Evolutionary conservation across 2,113 vertebrate species (phyloP).

Genomic region (Catharus fuscescens): DNA sequence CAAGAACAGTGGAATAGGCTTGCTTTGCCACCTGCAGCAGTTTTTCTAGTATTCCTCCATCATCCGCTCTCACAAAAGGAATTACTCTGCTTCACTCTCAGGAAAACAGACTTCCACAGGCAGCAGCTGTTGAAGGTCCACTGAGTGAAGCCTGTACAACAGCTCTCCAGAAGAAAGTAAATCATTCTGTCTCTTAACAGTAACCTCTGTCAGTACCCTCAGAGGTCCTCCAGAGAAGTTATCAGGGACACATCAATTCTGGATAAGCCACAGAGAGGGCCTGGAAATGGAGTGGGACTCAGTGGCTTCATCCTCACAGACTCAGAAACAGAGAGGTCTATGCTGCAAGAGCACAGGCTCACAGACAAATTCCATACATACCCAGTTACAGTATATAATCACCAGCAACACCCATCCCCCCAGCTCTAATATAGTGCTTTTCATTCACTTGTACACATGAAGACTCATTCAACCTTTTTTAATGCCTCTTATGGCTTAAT

Average conservation of each 20-base stretch:
- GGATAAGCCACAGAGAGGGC: neutral
- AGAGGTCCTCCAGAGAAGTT: neutral
- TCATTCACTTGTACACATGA: neutral
- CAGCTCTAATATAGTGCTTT: neutral
- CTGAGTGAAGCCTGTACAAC: neutral
- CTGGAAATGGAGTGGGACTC: neutral
- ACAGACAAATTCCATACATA: neutral
- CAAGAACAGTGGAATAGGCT: neutral
- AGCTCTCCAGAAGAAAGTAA: neutral
- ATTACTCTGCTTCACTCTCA: neutral
- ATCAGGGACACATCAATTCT: neutral
- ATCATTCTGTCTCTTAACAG: neutral
- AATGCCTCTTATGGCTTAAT: slow-evolving; percentile 32
- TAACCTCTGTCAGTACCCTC: neutral
- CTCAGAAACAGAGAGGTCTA: neutral
- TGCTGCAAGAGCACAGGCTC: neutral
- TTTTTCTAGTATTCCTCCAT: neutral
- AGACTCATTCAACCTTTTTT: slow-evolving; percentile 28
- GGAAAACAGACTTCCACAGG: neutral
- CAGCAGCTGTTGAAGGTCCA: neutral
- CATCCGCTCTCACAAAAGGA: neutral
- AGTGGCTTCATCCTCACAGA: neutral
- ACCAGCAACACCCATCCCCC: neutral
- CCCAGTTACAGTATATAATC: neutral
- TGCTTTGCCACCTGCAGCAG: neutral